Evolutionary conservation across 2,113 vertebrate species (phyloP).

Genomic region (Notarius lentiginosus): DNA sequence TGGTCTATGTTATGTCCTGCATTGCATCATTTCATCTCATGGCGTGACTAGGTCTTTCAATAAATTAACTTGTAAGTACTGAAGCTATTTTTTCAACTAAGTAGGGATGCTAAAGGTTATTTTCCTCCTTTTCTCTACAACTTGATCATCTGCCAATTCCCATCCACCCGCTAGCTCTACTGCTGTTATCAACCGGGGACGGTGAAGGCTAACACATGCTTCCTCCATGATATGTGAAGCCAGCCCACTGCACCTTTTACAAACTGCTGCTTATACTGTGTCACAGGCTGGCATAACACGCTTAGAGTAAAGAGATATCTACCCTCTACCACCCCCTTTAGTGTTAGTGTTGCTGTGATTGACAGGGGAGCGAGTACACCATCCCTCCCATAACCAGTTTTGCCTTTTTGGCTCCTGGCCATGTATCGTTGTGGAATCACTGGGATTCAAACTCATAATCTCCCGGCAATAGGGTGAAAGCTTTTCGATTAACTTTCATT

Average conservation of each 20-base stretch:
- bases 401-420: background rate
- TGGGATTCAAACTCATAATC: background rate
- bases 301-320: background rate
- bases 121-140: background rate
- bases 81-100: background rate
- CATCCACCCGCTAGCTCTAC: background rate
- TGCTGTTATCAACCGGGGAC: background rate
- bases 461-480: background rate
- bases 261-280: background rate
- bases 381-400: background rate
- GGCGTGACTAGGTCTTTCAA: background rate
- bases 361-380: background rate
- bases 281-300: background rate
- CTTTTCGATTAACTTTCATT: background rate
- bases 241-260: background rate
- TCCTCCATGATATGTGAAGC: background rate
- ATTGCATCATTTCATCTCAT: background rate
- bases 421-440: background rate
- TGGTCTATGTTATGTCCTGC: background rate
- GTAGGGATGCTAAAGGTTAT: background rate
- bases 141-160: background rate
- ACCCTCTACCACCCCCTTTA: background rate
- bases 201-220: background rate
- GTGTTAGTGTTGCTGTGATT: background rate
- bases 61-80: background rate